A percentile compares a stretch with the other conserved stretches of the same genome.
These are phyloP conservation scores for Sesamia nonagrioides DNA, from an alignment of 1,140 invertebrate genomes.

Conservation along the genomic window DNA sequence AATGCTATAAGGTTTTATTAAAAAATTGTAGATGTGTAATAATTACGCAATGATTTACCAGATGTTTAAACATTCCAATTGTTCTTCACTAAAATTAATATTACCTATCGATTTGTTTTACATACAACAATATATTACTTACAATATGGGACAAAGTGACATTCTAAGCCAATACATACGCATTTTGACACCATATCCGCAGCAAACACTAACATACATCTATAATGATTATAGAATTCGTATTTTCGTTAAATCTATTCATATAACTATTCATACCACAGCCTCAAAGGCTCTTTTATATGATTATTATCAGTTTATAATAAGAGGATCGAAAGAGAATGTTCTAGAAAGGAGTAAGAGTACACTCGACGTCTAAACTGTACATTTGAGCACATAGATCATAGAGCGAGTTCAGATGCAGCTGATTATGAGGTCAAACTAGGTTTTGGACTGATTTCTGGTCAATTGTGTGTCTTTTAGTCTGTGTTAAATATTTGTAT, in stretches of 20 bases:
- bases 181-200: not conserved
- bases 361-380: conserved; percentile 68
- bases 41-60: too few species aligned
- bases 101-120: too few species aligned
- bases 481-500: too few species aligned
- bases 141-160: not conserved
- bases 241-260: conserved; percentile 40
- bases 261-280: conserved; percentile 64
- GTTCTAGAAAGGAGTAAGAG: conserved; percentile 63
- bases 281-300: conserved; percentile 71
- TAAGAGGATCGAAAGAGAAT: conserved; percentile 52
- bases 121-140: too few species aligned
- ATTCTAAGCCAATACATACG: not conserved
- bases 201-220: conserved; percentile 16
- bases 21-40: too few species aligned
- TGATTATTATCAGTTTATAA: conserved; percentile 55
- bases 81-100: too few species aligned
- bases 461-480: too few species aligned
- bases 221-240: conserved; percentile 36
- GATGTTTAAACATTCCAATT: too few species aligned
- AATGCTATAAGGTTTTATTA: too few species aligned
- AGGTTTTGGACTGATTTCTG: too few species aligned
- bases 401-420: conserved; percentile 37
- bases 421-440: not conserved
- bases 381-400: conserved; percentile 79